These are phyloP conservation scores for Leptopilina clavipes DNA, from an alignment of 1,140 invertebrate genomes.

Conservation along the genomic window DNA sequence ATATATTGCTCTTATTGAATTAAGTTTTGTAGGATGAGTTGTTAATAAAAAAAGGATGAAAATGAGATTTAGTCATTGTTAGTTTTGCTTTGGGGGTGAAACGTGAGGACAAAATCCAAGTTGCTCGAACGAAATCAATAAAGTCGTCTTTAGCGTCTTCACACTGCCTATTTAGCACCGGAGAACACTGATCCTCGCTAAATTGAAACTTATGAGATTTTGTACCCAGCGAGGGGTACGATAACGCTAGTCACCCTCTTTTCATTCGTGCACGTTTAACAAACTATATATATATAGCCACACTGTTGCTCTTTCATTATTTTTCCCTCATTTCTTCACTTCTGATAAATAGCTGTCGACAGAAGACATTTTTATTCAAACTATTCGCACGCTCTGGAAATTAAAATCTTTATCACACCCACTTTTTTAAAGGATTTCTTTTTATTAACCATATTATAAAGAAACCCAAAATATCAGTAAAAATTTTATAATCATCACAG, in stretches of 20 bases:
- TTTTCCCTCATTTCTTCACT: background rate
- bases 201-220: slow-evolving; percentile 76
- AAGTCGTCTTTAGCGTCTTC: slow-evolving; percentile 50
- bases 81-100: background rate
- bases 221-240: slow-evolving; percentile 46
- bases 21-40: background rate
- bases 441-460: too few species aligned
- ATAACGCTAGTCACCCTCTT: slow-evolving; percentile 57
- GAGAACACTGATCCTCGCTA: slow-evolving; percentile 71
- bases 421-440: too few species aligned
- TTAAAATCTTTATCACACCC: too few species aligned
- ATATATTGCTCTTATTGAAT: too few species aligned
- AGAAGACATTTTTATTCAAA: slow-evolving; percentile 9
- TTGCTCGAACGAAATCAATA: slow-evolving; percentile 56
- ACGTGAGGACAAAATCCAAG: slow-evolving; percentile 36
- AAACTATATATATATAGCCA: slow-evolving; percentile 23
- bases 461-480: too few species aligned
- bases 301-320: slow-evolving; percentile 10
- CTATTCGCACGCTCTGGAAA: background rate
- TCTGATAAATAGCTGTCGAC: background rate
- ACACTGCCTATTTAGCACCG: slow-evolving; percentile 51
- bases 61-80: slow-evolving; percentile 17
- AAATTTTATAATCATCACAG: too few species aligned
- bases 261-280: slow-evolving; percentile 17
- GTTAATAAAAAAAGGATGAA: background rate